These are phyloP conservation scores for Sphaerophoria rueppellii DNA, from an alignment of 2,888 invertebrate species.

Conservation along the genomic window DNA sequence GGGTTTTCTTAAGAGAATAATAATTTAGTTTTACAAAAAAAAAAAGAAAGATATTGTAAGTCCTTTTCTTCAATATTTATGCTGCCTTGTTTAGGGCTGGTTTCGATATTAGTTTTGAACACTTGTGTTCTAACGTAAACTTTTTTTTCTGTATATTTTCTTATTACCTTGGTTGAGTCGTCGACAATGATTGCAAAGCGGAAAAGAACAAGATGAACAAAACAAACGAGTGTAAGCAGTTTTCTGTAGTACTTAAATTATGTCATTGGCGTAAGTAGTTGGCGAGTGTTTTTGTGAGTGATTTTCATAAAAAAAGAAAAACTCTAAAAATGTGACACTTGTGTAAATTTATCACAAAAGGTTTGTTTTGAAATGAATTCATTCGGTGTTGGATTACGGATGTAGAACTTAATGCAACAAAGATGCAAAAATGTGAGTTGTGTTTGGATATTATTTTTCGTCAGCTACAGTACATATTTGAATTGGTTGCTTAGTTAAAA, in stretches of 20 bases:
- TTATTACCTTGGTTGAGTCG: constrained; percentile 35
- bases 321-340: constrained; percentile 31
- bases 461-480: background rate
- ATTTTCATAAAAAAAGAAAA: constrained; percentile 36
- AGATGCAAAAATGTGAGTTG: background rate
- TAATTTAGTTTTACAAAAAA: no score
- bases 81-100: no score
- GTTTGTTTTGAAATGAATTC: background rate
- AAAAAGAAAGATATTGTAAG: no score
- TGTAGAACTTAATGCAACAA: background rate
- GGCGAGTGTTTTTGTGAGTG: constrained; percentile 16
- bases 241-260: background rate
- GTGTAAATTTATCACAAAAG: constrained; percentile 27
- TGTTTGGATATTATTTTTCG: background rate
- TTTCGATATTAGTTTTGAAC: no score
- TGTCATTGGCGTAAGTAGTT: constrained; percentile 2
- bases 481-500: no score
- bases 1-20: no score
- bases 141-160: background rate
- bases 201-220: constrained; percentile 28
- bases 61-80: no score
- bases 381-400: background rate
- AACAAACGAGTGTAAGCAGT: constrained; percentile 8
- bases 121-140: no score
- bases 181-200: constrained; percentile 39